Evolutionary conservation across 2,113 vertebrate species (phyloP).

Genomic region (Ardeotis arabs): DNA sequence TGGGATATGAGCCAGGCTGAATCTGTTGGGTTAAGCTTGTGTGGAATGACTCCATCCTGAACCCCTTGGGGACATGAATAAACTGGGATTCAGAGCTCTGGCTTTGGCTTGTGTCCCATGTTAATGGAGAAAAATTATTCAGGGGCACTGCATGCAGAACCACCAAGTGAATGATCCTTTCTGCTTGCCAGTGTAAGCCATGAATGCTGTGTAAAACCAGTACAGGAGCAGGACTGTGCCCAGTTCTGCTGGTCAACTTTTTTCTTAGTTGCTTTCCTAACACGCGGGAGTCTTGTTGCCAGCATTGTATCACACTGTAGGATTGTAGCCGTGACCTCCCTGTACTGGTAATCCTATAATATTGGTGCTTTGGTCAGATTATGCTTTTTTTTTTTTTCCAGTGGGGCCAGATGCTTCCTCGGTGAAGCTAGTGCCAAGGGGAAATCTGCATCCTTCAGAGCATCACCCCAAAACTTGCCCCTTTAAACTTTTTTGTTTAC

Average conservation of each 20-base stretch:
- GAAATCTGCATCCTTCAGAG: neutral
- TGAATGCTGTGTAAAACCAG: neutral
- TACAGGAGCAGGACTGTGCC: neutral
- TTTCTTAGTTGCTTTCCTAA: neutral
- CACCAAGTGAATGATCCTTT: slow-evolving; percentile 31
- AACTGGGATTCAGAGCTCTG: slow-evolving; percentile 28
- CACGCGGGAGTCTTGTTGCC: neutral
- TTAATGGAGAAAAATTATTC: neutral
- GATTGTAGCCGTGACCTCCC: neutral
- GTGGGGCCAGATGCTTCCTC: neutral
- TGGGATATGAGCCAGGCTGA: neutral
- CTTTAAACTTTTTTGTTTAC: neutral
- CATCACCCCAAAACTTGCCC: neutral
- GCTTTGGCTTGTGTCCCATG: neutral
- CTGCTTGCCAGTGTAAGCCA: neutral
- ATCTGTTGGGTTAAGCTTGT: neutral
- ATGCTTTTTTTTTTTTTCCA: neutral
- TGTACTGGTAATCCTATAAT: neutral
- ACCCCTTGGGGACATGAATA: neutral
- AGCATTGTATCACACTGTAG: neutral
- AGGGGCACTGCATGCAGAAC: neutral
- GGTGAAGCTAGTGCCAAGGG: neutral
- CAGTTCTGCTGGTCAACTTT: neutral
- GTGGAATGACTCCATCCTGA: neutral
- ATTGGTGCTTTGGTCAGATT: neutral